A percentile compares a stretch with the other conserved stretches of the same genome.
Evolutionary conservation across 1,140 invertebrate genomes (phyloP).

Genomic region (Sarcophaga bullata): DNA sequence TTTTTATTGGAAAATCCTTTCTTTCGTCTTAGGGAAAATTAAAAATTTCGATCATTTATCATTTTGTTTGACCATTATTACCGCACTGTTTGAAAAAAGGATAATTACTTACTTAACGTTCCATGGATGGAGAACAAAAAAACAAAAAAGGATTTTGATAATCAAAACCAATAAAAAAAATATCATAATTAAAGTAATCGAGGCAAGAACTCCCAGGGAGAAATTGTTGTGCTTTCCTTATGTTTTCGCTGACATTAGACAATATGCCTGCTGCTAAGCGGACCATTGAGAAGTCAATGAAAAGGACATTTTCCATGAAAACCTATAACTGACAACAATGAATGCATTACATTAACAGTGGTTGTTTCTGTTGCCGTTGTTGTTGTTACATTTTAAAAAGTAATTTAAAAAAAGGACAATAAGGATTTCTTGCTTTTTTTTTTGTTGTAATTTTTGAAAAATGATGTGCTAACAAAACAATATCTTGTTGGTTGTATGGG

Average conservation of each 20-base stretch:
- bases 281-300: background rate
- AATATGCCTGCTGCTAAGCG: too few relatives aligned
- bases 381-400: background rate
- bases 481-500: background rate
- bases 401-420: slow-evolving; percentile 15
- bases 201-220: slow-evolving; percentile 27
- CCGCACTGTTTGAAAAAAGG: slow-evolving; percentile 3
- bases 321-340: slow-evolving; percentile 36
- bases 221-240: background rate
- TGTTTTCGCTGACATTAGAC: too few relatives aligned
- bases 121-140: background rate
- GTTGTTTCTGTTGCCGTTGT: background rate
- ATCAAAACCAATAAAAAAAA: slow-evolving; percentile 34
- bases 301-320: background rate
- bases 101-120: slow-evolving; percentile 20
- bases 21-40: background rate
- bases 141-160: slow-evolving; percentile 30
- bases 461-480: slow-evolving; percentile 33
- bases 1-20: slow-evolving; percentile 2
- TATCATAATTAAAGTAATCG: slow-evolving; percentile 33
- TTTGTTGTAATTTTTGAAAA: slow-evolving; percentile 22
- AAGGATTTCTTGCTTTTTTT: background rate
- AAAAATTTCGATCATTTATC: slow-evolving; percentile 19
- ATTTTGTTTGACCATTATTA: slow-evolving; percentile 32
- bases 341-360: background rate